phyloP scores from a whole-genome alignment of 2,888 invertebrate genomes.

The Amiota communis region DNA sequence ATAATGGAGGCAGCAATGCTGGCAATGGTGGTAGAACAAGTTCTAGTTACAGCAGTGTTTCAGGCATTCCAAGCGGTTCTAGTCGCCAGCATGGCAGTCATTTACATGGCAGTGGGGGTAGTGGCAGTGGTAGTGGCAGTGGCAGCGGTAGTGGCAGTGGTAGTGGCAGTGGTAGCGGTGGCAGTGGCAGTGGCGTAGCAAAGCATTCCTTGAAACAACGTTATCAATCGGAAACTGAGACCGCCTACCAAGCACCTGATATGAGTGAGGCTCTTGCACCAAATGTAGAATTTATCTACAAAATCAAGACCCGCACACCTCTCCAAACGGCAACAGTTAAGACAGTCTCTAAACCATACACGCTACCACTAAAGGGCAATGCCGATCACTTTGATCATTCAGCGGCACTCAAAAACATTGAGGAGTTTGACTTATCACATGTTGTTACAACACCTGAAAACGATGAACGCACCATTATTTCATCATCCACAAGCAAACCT shows the following conservation, averaged over 20 bases:
- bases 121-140: conserved; percentile 15
- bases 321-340: conserved; percentile 70
- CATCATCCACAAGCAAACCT: conserved; percentile 51
- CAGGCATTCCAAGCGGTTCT: too few species aligned
- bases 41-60: not conserved
- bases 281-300: conserved; percentile 72
- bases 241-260: conserved; percentile 59
- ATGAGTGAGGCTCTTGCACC: conserved; percentile 63
- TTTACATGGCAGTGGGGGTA: not conserved
- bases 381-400: conserved; percentile 70
- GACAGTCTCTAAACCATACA: conserved; percentile 68
- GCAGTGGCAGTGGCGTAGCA: not conserved
- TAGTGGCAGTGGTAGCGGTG: conserved; percentile 36
- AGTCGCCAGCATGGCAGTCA: not conserved
- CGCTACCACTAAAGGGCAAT: conserved; percentile 56
- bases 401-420: conserved; percentile 69
- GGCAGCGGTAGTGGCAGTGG: conserved; percentile 38
- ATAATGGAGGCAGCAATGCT: not conserved
- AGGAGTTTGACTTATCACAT: conserved; percentile 71
- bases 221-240: conserved; percentile 62
- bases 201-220: conserved; percentile 36
- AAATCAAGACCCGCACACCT: conserved; percentile 69
- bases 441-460: conserved; percentile 62
- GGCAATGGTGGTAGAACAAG: not conserved
- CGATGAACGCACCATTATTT: conserved; percentile 42